These are phyloP conservation scores for Zeugodacus cucurbitae DNA, from an alignment of 1,140 invertebrate genomes.

Conservation along the genomic window DNA sequence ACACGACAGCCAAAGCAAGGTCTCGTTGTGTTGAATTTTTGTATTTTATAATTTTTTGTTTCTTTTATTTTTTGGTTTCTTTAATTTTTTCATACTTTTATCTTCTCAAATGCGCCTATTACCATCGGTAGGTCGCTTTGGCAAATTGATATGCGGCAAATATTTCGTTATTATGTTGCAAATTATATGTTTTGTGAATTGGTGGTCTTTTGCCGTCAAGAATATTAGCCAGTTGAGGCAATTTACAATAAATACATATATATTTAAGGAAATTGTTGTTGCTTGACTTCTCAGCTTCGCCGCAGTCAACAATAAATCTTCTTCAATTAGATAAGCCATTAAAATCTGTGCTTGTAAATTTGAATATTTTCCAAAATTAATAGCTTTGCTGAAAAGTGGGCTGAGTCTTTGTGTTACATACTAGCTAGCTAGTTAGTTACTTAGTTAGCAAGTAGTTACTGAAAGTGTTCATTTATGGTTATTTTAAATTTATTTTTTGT, in stretches of 20 bases:
- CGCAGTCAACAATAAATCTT: not conserved
- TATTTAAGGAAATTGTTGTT: too few species aligned
- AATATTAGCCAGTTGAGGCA: not conserved
- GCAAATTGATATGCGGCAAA: not conserved
- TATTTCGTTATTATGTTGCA: not conserved
- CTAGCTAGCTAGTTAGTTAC: not conserved
- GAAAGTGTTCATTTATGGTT: not conserved
- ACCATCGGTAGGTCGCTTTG: not conserved
- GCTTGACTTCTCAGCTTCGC: not conserved
- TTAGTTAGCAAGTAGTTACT: not conserved
- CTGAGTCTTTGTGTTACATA: not conserved
- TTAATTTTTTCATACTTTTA: not conserved
- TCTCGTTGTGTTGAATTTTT: not conserved
- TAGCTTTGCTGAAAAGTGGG: not conserved
- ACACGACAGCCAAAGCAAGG: not conserved
- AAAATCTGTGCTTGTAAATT: not conserved
- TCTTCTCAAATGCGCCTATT: not conserved
- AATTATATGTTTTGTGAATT: not conserved
- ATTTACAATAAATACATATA: too few species aligned
- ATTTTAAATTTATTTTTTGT: not conserved
- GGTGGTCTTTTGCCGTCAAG: not conserved
- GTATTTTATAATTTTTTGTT: not conserved
- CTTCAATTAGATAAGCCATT: constrained; percentile 22
- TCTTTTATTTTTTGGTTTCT: not conserved
- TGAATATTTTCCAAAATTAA: not conserved